Conservation (phyloP, 2,888 invertebrate genomes). For the Rhingia campestris region DNA sequence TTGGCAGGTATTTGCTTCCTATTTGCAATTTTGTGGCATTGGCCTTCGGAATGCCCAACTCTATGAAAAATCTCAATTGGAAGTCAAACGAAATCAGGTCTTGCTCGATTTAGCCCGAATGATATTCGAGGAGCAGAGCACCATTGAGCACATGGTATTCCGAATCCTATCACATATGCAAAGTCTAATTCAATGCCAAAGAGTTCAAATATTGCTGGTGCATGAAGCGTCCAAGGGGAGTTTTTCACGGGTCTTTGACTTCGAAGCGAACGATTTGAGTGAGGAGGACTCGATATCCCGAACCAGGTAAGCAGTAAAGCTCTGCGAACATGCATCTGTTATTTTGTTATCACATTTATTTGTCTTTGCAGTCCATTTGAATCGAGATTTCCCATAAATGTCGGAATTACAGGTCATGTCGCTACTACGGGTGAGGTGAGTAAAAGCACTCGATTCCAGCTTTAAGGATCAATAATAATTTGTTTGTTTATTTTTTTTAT, state of each 20-base stretch:
- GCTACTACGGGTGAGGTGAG: conserved; percentile 97
- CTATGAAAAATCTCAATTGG: conserved; percentile 96
- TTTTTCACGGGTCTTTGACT: conserved; percentile 96
- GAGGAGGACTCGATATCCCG: conserved; percentile 91
- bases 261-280: conserved; percentile 94
- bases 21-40: conserved; percentile 98
- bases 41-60: conserved; percentile 97
- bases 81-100: conserved; percentile 97
- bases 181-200: conserved; percentile 95
- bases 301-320: conserved; percentile 85
- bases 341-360: not conserved
- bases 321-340: not conserved
- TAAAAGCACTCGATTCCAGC: not conserved
- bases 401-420: conserved; percentile 97
- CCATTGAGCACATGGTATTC: conserved; percentile 96
- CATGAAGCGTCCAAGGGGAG: conserved; percentile 95
- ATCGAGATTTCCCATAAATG: conserved; percentile 96
- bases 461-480: not conserved
- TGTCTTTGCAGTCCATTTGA: conserved; percentile 89
- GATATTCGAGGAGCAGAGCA: conserved; percentile 98
- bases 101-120: conserved; percentile 96
- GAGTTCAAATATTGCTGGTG: conserved; percentile 96
- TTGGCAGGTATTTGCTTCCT: conserved; percentile 92
- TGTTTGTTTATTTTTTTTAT: conserved; percentile 6
- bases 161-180: conserved; percentile 97